phyloP scores from a whole-genome alignment of 2,888 invertebrate genomes.

The Polydrusus pterygomalis region DNA sequence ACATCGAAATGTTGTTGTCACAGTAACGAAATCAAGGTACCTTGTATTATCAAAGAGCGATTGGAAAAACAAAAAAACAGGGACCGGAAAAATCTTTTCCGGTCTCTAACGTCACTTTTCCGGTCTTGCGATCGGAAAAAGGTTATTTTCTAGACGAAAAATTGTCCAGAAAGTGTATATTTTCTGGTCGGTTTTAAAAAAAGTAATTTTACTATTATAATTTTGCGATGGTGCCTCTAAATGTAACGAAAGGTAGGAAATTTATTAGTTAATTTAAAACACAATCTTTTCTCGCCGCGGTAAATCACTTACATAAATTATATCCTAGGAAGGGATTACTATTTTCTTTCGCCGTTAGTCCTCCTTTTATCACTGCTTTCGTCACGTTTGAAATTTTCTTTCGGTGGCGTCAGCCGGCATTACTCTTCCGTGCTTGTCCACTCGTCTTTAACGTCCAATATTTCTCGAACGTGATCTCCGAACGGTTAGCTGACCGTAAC shows the following conservation, averaged over 20 bases:
- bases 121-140: no score
- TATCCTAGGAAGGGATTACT: slow-evolving; percentile 21
- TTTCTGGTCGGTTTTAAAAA: no score
- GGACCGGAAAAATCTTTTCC: no score
- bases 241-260: not conserved
- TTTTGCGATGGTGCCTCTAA: no score
- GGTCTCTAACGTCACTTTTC: no score
- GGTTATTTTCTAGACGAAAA: no score
- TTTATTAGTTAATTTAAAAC: slow-evolving; percentile 10
- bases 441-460: slow-evolving; percentile 60
- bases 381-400: slow-evolving; percentile 52
- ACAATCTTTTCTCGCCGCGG: slow-evolving; percentile 4
- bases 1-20: no score
- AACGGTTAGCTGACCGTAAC: slow-evolving; percentile 33
- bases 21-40: no score
- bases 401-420: slow-evolving; percentile 57
- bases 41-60: no score
- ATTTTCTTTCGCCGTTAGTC: slow-evolving; percentile 33
- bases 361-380: slow-evolving; percentile 32
- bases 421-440: slow-evolving; percentile 57
- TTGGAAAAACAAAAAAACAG: no score
- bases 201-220: no score
- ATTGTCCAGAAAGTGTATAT: no score
- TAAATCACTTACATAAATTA: slow-evolving; percentile 35
- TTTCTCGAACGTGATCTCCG: slow-evolving; percentile 49